Percentiles rank a stretch among this genome's conserved stretches.
Conservation (phyloP, 2,113 vertebrate genomes). For the Mellivora capensis region DNA sequence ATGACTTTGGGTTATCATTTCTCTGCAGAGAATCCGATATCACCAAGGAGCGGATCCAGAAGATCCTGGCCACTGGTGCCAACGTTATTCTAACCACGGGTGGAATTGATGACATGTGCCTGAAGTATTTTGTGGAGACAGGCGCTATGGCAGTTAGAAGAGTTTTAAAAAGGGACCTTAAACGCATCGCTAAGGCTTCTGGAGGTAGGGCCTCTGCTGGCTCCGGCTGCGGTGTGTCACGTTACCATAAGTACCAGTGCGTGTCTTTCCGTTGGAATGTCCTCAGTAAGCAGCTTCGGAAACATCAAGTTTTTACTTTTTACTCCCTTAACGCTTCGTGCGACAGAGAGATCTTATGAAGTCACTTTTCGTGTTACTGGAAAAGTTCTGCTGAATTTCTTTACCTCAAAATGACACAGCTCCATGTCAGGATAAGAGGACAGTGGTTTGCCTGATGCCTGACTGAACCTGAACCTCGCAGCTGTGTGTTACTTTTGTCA, state of each 20-base stretch:
- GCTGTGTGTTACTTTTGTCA: background rate
- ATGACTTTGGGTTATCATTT: background rate
- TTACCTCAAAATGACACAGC: background rate
- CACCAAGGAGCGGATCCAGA: slow-evolving; percentile 97
- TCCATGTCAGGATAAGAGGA: background rate
- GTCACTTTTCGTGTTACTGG: background rate
- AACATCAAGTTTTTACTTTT: background rate
- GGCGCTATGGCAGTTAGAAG: slow-evolving; percentile 96
- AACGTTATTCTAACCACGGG: slow-evolving; percentile 96
- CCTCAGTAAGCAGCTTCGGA: background rate
- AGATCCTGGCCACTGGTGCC: slow-evolving; percentile 94
- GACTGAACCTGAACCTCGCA: background rate
- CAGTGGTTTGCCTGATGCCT: background rate
- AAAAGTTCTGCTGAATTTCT: background rate
- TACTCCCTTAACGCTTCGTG: background rate
- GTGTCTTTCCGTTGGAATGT: background rate
- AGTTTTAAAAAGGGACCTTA: slow-evolving; percentile 95
- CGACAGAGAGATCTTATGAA: background rate
- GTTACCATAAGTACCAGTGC: rapidly evolving
- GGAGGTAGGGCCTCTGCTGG: slow-evolving; percentile 85
- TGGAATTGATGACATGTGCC: slow-evolving; percentile 98
- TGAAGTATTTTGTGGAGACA: slow-evolving; percentile 96
- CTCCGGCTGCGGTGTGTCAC: rapidly evolving
- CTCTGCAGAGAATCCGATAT: slow-evolving; percentile 94
- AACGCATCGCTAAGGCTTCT: slow-evolving; percentile 95